These are phyloP conservation scores for Apostichopus japonicus DNA, from an alignment of 35 echinoderm and acorn worm species.

Conservation along the genomic window DNA sequence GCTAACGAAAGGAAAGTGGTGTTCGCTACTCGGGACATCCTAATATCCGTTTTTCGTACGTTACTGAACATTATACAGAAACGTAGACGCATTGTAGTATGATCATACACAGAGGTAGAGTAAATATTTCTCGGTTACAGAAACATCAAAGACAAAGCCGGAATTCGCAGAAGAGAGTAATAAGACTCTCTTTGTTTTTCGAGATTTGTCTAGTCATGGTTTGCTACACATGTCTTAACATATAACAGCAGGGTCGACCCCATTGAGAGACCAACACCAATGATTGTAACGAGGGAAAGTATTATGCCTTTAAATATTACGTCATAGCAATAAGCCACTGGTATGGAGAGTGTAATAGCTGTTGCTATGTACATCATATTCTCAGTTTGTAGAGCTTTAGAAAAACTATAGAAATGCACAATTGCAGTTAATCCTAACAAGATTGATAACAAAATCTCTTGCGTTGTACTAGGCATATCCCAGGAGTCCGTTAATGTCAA, in stretches of 20 bases:
- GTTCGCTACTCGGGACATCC: too few relatives aligned
- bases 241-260: conserved; percentile 11
- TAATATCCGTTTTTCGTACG: too few relatives aligned
- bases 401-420: background rate
- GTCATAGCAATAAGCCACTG: background rate
- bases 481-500: background rate
- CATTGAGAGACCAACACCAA: background rate
- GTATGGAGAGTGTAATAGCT: background rate
- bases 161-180: too few relatives aligned
- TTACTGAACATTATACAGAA: too few relatives aligned
- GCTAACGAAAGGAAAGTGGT: too few relatives aligned
- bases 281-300: background rate
- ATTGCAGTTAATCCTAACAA: background rate
- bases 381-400: conserved; percentile 4
- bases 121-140: too few relatives aligned
- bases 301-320: background rate
- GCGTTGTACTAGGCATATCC: conserved; percentile 8
- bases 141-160: too few relatives aligned
- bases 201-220: too few relatives aligned
- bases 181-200: too few relatives aligned
- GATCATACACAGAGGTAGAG: too few relatives aligned
- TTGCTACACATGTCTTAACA: background rate
- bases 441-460: background rate
- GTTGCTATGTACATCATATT: background rate
- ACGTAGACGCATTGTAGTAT: too few relatives aligned